Conservation (phyloP, 2,797 vertebrate species). For the Thaleichthys pacificus region DNA sequence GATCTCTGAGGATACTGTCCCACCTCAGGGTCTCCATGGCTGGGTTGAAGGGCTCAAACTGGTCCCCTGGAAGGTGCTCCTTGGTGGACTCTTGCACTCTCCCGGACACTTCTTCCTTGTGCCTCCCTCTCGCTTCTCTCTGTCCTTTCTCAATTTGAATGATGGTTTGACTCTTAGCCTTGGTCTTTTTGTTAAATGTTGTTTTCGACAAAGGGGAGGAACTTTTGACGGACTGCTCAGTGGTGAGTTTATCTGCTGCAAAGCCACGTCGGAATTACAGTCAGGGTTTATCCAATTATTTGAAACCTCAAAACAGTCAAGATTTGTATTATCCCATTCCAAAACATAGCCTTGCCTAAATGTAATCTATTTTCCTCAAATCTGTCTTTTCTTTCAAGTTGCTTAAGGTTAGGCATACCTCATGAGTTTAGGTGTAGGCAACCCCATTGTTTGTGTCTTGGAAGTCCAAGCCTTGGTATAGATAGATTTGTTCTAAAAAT, state of each 20-base stretch:
- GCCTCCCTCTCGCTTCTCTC: constrained; percentile 19
- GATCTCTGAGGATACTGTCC: constrained; percentile 67
- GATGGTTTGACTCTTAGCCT: constrained; percentile 15
- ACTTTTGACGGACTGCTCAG: constrained; percentile 23
- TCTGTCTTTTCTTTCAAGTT: no score
- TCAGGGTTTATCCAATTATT: no score
- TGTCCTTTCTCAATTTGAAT: constrained; percentile 8
- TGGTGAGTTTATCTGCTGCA: constrained; percentile 55
- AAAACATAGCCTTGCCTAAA: no score
- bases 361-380: no score
- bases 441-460: no score
- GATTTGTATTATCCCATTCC: no score
- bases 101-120: background rate
- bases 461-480: no score
- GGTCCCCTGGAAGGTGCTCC: background rate
- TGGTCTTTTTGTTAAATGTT: constrained; percentile 4
- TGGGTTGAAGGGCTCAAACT: constrained; percentile 27
- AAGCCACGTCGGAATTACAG: constrained; percentile 9
- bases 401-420: no score
- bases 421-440: no score
- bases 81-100: background rate
- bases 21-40: constrained; percentile 70
- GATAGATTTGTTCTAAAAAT: no score
- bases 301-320: no score
- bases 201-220: constrained; percentile 1